Base-by-base conservation (phyloP, 2,888 invertebrate species). In the Diaperis boleti region DNA sequence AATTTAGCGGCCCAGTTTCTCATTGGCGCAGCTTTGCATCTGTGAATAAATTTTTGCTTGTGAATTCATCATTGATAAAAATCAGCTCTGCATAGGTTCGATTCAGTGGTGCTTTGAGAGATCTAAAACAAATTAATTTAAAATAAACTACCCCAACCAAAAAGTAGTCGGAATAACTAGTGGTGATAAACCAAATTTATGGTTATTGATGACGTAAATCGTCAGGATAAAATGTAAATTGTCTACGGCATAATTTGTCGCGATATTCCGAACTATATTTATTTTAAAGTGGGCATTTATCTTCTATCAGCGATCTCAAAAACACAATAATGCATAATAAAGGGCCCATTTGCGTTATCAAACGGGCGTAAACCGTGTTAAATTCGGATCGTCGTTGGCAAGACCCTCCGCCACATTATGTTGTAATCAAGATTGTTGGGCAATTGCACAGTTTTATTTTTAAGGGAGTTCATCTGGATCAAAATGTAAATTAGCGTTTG, bases 281-380 rank as follows among this genome's bases (percentile, higher is more conserved):
- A 74, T 72, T 70, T 72, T 69, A 70, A 71, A 71, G 50, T 50
- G 67, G 59, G 29, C 56, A 64, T 59, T 69, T 72, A 73, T 73
- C 72, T 71, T 66, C 72, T 75, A 77, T 76, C 75, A 62, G 18
- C 64, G 49, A 78, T 76, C 76, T 76, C 72, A 75, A 77, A 76
- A 77, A 76, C 76, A 74, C 74, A 74, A 76, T 74, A 73, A 76
- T 74, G 75, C 75, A 75, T 76, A 77, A 77, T 77, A 77, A 76
- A 76, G 68, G 72, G 60, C 64, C 63, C 70, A 68, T 63, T 73
- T 71, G 66, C 69, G 74, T 76, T 76, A 78, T 78, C 77, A 72
- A 72, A 72, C 70, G 68, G 59, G 70, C 69, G 67, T 75, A 75
- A 74, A 73, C 73, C 73, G 74, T 74, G 73, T 70, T 74, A 74